Conservation (phyloP, 2,888 invertebrate genomes). For the Trichopoda pennipes region DNA sequence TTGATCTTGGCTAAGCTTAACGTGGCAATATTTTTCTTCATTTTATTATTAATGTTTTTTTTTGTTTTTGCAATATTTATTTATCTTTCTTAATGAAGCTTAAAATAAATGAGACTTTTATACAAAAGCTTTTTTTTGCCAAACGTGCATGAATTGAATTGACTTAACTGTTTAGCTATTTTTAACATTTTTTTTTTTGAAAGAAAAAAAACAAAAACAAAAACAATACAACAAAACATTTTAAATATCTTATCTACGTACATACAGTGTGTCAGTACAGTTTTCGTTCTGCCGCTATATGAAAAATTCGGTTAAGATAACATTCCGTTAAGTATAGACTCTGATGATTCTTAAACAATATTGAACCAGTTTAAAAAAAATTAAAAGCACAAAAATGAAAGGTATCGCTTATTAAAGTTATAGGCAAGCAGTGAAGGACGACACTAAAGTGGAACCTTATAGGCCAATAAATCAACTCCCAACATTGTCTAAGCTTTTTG, state of each 20-base stretch:
- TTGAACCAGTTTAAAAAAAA: too few species aligned
- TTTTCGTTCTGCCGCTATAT: too few species aligned
- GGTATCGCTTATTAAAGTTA: too few species aligned
- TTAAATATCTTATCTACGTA: neutral
- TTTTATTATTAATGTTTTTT: conserved; percentile 33
- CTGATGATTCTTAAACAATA: too few species aligned
- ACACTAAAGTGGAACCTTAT: too few species aligned
- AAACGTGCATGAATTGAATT: conserved; percentile 8
- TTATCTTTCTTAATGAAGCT: conserved; percentile 60
- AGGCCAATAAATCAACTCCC: too few species aligned
- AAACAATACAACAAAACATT: neutral
- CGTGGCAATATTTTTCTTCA: conserved; percentile 55
- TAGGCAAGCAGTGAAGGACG: too few species aligned
- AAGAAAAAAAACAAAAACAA: neutral
- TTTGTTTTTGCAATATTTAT: conserved; percentile 12
- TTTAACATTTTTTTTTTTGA: conserved; percentile 1
- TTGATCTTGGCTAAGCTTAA: conserved; percentile 63
- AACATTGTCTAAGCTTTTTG: too few species aligned
- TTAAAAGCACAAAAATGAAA: too few species aligned
- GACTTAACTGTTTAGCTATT: conserved; percentile 25
- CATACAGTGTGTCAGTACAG: conserved; percentile 4
- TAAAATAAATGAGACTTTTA: conserved; percentile 51
- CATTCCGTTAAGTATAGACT: too few species aligned
- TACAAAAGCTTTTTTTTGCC: conserved; percentile 2
- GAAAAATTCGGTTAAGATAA: too few species aligned